Evolutionary conservation across 2,113 vertebrate genomes (phyloP).

Genomic region (Mesembrinibis cayennensis): DNA sequence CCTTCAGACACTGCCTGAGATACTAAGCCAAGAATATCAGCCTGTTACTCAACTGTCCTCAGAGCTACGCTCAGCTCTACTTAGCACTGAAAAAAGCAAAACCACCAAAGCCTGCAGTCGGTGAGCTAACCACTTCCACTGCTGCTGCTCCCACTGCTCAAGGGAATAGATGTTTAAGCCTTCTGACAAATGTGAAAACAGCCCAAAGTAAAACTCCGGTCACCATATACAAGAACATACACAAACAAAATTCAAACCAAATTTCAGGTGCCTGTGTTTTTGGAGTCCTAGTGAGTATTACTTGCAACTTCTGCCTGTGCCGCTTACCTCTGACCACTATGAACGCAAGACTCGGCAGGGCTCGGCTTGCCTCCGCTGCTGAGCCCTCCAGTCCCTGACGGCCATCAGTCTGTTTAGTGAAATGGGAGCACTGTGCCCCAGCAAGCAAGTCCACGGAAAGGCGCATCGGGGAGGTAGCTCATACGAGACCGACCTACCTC

Average conservation of each 20-base stretch:
- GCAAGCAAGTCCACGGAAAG: too few relatives aligned
- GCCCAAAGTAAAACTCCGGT: neutral
- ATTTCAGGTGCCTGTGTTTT: accelerated
- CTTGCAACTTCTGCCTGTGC: neutral
- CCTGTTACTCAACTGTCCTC: neutral
- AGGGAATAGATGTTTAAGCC: neutral
- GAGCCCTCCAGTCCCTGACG: neutral
- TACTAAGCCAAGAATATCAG: neutral
- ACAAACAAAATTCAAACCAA: neutral
- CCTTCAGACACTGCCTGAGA: neutral
- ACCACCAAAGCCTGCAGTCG: accelerated
- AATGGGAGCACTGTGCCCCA: neutral
- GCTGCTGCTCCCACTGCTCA: neutral
- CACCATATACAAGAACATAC: neutral
- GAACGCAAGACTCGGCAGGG: neutral
- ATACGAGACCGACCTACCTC: neutral
- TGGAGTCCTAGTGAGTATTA: neutral
- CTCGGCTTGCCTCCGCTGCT: neutral
- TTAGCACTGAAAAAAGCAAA: neutral
- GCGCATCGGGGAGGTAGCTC: accelerated
- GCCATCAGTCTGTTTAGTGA: accelerated
- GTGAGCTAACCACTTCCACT: neutral
- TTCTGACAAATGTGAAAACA: neutral
- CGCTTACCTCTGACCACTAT: neutral
- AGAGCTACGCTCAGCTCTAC: neutral